phyloP scores from a whole-genome alignment of 1,140 invertebrate species.

The Pararge aegeria region DNA sequence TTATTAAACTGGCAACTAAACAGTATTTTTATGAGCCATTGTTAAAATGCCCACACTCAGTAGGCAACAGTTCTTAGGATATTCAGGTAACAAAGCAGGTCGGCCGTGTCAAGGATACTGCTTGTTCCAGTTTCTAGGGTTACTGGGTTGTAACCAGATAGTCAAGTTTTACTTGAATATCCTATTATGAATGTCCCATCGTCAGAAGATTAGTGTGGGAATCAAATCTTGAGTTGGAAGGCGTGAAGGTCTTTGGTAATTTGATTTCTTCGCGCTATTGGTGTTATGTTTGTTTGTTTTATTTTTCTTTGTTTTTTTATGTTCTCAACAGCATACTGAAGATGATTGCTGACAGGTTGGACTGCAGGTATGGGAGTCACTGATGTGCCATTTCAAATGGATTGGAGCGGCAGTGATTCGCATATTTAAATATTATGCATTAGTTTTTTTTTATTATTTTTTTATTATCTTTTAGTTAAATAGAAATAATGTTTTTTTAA shows the following conservation, averaged over 20 bases:
- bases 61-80: not conserved
- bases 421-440: too few species aligned
- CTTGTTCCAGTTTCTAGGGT: conserved; percentile 24
- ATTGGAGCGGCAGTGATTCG: too few species aligned
- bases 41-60: not conserved
- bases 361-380: too few species aligned
- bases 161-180: conserved; percentile 8
- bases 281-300: not conserved
- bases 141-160: conserved; percentile 20
- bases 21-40: not conserved
- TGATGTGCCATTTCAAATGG: too few species aligned
- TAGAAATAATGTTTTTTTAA: too few species aligned
- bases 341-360: too few species aligned
- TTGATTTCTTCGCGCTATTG: too few species aligned
- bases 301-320: not conserved
- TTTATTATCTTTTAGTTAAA: too few species aligned
- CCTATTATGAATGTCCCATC: conserved; percentile 11
- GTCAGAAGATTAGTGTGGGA: conserved; percentile 1
- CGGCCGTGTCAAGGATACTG: conserved; percentile 23
- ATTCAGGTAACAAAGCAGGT: conserved; percentile 14
- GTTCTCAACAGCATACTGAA: too few species aligned
- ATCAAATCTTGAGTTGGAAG: not conserved
- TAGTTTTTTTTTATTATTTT: too few species aligned
- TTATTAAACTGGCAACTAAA: too few species aligned
- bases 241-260: not conserved